Conservation (phyloP, 1,140 invertebrate genomes). For the Helicoverpa zea region DNA sequence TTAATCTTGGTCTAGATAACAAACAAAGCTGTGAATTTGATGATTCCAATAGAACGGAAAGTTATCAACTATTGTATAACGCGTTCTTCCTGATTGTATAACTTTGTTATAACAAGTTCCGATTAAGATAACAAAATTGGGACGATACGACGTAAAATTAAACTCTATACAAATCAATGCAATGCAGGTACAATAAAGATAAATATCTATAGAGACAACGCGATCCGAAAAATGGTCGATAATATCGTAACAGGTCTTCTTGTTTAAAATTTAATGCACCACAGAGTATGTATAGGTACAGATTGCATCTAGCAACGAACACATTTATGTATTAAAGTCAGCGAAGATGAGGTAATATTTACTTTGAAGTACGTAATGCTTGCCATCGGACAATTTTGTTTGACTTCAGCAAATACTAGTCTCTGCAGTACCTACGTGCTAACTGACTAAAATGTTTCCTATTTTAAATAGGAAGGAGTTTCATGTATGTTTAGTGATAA, state of each 20-base stretch:
- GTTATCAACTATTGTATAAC: conserved; percentile 20
- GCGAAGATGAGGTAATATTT: conserved; percentile 18
- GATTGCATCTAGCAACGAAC: neutral
- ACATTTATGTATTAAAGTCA: neutral
- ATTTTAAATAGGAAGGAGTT: neutral
- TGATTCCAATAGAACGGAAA: conserved; percentile 14
- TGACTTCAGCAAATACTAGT: neutral
- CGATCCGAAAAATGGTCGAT: neutral
- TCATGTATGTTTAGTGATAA: no score
- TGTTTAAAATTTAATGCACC: conserved; percentile 1
- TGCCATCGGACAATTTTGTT: neutral
- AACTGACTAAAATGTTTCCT: neutral
- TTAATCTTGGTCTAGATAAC: neutral
- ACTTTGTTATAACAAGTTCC: conserved; percentile 36
- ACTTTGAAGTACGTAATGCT: neutral
- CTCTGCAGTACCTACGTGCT: neutral
- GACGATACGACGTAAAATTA: conserved; percentile 14
- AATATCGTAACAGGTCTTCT: neutral
- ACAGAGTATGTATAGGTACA: neutral
- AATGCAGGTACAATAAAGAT: conserved; percentile 23
- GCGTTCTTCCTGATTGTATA: conserved; percentile 31
- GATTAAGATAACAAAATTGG: conserved; percentile 31
- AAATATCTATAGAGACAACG: conserved; percentile 19
- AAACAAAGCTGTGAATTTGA: neutral
- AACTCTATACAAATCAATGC: conserved; percentile 19